A percentile compares a stretch with the other conserved stretches of the same genome.
Evolutionary conservation across 64 coral and sea anemone genomes (phyloP).

Genomic region (Montipora sp.): DNA sequence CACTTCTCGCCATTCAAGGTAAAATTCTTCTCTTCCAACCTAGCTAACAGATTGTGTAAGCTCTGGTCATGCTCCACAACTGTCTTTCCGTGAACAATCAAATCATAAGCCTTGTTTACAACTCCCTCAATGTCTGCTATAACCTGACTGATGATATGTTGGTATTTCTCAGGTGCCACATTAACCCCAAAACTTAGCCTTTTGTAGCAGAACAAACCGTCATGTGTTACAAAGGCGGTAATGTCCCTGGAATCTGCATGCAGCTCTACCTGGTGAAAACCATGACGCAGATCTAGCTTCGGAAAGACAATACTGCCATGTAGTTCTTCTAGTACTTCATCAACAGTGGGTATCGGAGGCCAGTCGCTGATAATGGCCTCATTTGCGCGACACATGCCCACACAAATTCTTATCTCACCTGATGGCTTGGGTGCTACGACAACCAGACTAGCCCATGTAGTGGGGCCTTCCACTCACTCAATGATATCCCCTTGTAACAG

Average conservation of each 20-base stretch:
- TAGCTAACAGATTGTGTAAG: neutral
- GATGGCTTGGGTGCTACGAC: neutral
- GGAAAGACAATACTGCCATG: neutral
- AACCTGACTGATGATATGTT: constrained; percentile 28
- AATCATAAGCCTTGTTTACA: neutral
- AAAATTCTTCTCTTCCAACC: constrained; percentile 33
- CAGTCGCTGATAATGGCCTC: neutral
- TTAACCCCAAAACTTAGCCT: neutral
- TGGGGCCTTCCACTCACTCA: neutral
- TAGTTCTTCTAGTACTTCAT: neutral
- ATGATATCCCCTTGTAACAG: too few species aligned
- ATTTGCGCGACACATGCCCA: neutral
- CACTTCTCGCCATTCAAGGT: constrained; percentile 51
- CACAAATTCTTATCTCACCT: constrained; percentile 1
- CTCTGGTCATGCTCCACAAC: constrained; percentile 43
- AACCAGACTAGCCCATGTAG: neutral
- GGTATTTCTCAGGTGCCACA: neutral
- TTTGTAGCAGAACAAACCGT: neutral
- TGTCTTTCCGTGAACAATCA: constrained; percentile 30
- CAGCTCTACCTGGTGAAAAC: neutral
- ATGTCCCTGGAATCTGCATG: neutral
- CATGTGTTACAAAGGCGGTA: neutral
- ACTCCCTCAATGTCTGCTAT: neutral
- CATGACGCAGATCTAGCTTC: neutral
- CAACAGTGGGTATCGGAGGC: neutral